Base-by-base conservation (phyloP, 2,888 invertebrate genomes). In the Napeogenes sylphis region DNA sequence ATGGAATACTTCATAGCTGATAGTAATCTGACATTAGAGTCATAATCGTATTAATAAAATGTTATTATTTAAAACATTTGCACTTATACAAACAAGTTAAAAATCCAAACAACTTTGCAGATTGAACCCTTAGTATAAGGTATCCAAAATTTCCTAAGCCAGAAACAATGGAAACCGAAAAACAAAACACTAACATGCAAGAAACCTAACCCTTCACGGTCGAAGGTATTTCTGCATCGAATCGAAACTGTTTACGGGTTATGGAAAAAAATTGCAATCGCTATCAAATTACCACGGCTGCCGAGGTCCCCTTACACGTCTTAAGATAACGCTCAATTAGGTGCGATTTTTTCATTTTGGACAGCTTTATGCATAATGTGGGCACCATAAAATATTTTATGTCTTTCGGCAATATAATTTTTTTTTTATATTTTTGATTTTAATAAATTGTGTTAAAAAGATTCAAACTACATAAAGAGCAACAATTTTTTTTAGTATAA, bases 271-370 rank as follows among this genome's bases (percentile, higher is more conserved):
- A 76, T 78, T 73, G 73, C 75, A 59, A 60, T 62, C 70, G 78
- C 81, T 85, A 79, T 88, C 82, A 69, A 75, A 76, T 88, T 86
- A 82, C 87, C 71, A 69, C 72, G 74, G 78, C 79, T 74, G 76
- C 75, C 68, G 74, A 75, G 76, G 72, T 87, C 83, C 72, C 71
- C 76, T 89, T 86, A 82, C 87, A 77, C 72, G 75, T 72, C 73
- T 83, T 78, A 76, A 78, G 80, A 82, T 82, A 80, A 85, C 84
- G 88, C 83, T 90, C 88, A 87, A 90, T 90, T 89, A 86, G 79
- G 79, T 80, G 74, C 78, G 66, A 77, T 76, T 83, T 84, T 81
- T 80, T 71, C 75, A 78, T 79, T 75, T 65, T 67, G 79, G 78
- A 78, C 33, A 71, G 74, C 46, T 61, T 79, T 73, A 80, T 81